A percentile compares a stretch with the other conserved stretches of the same genome.
Evolutionary conservation across 2,113 vertebrate genomes (phyloP).

Genomic region (Mormyrus iriodes): DNA sequence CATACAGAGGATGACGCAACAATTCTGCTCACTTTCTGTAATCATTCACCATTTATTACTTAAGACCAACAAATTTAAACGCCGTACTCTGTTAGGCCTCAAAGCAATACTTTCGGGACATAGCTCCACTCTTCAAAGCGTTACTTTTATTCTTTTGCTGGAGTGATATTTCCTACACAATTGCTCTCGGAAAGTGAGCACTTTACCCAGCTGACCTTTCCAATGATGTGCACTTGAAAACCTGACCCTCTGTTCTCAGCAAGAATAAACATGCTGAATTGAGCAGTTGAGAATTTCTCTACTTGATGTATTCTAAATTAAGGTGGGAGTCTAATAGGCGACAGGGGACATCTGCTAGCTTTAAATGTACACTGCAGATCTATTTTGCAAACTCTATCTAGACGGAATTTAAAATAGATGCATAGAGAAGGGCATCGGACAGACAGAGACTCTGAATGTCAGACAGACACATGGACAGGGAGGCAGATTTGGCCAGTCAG

Average conservation of each 20-base stretch:
- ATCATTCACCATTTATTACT: neutral
- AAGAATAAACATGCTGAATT: neutral
- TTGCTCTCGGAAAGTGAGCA: neutral
- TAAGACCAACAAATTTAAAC: neutral
- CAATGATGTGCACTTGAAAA: conserved; percentile 3
- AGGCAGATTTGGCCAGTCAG: neutral
- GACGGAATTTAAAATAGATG: neutral
- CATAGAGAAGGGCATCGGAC: neutral
- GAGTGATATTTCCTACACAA: neutral
- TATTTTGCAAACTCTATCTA: neutral
- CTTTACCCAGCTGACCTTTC: neutral
- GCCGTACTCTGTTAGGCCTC: neutral
- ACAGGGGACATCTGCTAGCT: too few species aligned
- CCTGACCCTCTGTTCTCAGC: neutral
- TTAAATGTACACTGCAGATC: neutral
- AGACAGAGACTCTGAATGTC: neutral
- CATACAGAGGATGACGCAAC: neutral
- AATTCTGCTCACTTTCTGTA: neutral
- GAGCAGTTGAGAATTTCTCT: neutral
- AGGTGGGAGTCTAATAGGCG: neutral
- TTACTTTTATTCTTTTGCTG: neutral
- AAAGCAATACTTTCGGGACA: neutral
- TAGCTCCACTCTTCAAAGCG: neutral
- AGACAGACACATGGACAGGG: neutral
- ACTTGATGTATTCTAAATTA: neutral